Evolutionary conservation across 2,888 invertebrate species (phyloP).

Genomic region (Ctenicera cuprea): DNA sequence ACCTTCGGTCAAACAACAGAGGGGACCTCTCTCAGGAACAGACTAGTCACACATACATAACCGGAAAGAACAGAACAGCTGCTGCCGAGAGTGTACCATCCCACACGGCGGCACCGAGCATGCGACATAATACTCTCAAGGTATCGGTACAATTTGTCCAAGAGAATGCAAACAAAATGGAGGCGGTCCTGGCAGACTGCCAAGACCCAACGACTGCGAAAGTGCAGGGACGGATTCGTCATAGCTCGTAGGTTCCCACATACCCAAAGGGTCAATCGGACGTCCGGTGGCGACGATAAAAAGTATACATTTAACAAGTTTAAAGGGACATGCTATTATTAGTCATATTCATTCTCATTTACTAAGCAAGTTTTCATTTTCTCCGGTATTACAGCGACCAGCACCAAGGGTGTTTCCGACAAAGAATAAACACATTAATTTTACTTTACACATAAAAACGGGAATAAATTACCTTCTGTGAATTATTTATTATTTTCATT

Average conservation of each 20-base stretch:
- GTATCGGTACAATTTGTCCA: slow-evolving; percentile 53
- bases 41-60: slow-evolving; percentile 46
- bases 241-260: too few relatives aligned
- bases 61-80: slow-evolving; percentile 54
- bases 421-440: too few relatives aligned
- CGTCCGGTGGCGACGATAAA: slow-evolving; percentile 7
- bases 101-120: slow-evolving; percentile 52
- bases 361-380: too few relatives aligned
- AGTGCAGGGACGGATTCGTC: slow-evolving; percentile 25
- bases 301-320: not conserved
- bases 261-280: slow-evolving; percentile 15
- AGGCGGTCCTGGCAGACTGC: slow-evolving; percentile 49
- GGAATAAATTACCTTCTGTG: slow-evolving; percentile 15
- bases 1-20: slow-evolving; percentile 37
- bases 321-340: too few relatives aligned
- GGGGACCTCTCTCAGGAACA: slow-evolving; percentile 42
- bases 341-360: too few relatives aligned
- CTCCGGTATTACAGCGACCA: too few relatives aligned
- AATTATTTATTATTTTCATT: too few relatives aligned
- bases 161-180: slow-evolving; percentile 55
- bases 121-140: slow-evolving; percentile 52
- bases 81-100: slow-evolving; percentile 52
- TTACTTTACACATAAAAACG: not conserved
- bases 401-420: too few relatives aligned
- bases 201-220: slow-evolving; percentile 30